These are phyloP conservation scores for Gasterosteus aculeatus DNA, from an alignment of 2,113 vertebrate species.

Conservation along the genomic window DNA sequence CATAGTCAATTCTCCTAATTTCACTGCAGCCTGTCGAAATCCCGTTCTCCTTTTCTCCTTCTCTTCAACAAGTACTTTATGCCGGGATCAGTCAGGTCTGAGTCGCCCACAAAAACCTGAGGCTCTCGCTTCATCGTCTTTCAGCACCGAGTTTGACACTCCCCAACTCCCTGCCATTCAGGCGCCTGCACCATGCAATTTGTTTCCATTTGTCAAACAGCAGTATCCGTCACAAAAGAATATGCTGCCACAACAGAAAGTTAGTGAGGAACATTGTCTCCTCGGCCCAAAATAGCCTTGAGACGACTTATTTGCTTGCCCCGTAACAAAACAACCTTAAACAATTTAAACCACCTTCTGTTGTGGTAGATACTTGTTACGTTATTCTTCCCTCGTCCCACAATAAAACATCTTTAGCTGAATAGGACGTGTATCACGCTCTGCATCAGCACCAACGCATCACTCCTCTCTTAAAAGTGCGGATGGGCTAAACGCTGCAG, in stretches of 20 bases:
- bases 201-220: conserved; percentile 82
- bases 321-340: conserved; percentile 66
- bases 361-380: conserved; percentile 66
- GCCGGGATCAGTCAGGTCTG: conserved; percentile 78
- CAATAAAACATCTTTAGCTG: conserved; percentile 61
- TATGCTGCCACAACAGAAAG: conserved; percentile 74
- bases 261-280: conserved; percentile 69
- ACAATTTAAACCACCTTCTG: conserved; percentile 64
- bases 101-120: conserved; percentile 75
- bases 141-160: conserved; percentile 74
- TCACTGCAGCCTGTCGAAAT: conserved; percentile 81
- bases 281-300: conserved; percentile 62
- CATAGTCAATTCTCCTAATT: conserved; percentile 82
- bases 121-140: conserved; percentile 75
- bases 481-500: conserved; percentile 32
- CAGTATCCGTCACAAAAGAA: conserved; percentile 77
- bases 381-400: conserved; percentile 66
- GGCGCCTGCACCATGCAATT: conserved; percentile 74
- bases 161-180: conserved; percentile 76
- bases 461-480: conserved; percentile 69
- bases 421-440: conserved; percentile 52
- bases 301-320: conserved; percentile 63
- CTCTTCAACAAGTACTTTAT: conserved; percentile 79
- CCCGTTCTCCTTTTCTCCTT: conserved; percentile 72
- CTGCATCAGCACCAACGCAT: conserved; percentile 61